Percentiles rank a stretch among this genome's conserved stretches.
Conservation (phyloP, 2,113 vertebrate species). For the Gnathonemus longibarbis region DNA sequence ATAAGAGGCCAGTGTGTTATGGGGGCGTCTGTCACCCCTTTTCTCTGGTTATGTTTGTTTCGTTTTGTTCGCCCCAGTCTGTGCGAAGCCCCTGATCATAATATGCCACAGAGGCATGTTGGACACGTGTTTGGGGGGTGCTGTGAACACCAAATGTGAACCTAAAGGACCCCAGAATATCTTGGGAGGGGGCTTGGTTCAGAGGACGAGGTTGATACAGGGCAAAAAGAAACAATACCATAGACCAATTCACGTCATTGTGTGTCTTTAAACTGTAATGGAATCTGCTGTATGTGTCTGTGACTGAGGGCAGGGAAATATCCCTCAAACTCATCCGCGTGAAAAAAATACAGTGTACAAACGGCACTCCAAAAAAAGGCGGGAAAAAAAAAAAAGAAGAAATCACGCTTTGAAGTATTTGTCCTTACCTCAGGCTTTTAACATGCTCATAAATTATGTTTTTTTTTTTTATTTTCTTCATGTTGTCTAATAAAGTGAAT, state of each 20-base stretch:
- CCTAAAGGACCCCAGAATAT: slow-evolving; percentile 14
- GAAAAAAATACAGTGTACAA: slow-evolving; percentile 41
- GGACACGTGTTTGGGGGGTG: slow-evolving; percentile 38
- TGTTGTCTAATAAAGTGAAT: slow-evolving; percentile 66
- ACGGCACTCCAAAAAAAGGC: slow-evolving; percentile 45
- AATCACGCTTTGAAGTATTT: slow-evolving; percentile 54
- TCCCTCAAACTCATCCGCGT: slow-evolving; percentile 42
- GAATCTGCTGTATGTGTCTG: slow-evolving; percentile 65
- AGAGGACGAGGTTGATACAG: slow-evolving; percentile 7
- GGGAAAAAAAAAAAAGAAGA: background rate
- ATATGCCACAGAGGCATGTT: slow-evolving; percentile 33
- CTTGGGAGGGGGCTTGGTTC: background rate
- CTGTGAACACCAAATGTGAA: slow-evolving; percentile 21
- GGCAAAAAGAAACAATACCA: slow-evolving; percentile 39
- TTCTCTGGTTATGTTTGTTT: slow-evolving; percentile 30
- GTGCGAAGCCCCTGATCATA: slow-evolving; percentile 25
- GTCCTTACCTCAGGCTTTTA: slow-evolving; percentile 67
- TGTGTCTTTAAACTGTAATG: slow-evolving; percentile 52
- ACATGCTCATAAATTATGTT: slow-evolving; percentile 63
- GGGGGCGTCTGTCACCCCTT: slow-evolving; percentile 1
- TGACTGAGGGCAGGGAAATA: slow-evolving; percentile 32
- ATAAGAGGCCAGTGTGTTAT: slow-evolving; percentile 49
- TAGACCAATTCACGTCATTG: slow-evolving; percentile 50
- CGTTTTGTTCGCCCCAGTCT: slow-evolving; percentile 29
- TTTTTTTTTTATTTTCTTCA: slow-evolving; percentile 50